phyloP scores from a whole-genome alignment of 2,113 vertebrate genomes.

The Lagopus muta region DNA sequence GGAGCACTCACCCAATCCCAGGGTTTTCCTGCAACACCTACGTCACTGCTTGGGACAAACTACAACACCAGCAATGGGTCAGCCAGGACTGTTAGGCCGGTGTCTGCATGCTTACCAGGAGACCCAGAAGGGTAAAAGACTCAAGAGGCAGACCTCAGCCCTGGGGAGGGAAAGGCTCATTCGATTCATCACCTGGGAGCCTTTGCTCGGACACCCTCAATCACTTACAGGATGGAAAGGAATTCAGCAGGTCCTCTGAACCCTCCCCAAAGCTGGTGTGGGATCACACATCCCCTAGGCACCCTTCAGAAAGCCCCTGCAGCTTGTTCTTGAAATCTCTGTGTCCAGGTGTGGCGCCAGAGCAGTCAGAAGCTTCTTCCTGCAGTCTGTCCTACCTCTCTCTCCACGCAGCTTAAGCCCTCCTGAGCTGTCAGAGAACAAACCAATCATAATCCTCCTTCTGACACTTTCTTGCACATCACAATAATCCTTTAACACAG shows the following conservation, averaged over 20 bases:
- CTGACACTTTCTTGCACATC: background rate
- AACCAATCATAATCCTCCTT: background rate
- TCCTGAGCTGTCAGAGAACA: background rate
- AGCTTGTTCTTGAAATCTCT: background rate
- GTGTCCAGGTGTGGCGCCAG: background rate
- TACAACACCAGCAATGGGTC: background rate
- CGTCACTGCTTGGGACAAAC: background rate
- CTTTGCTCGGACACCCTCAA: background rate
- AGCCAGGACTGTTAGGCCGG: background rate
- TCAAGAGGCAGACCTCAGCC: background rate
- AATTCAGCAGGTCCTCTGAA: background rate
- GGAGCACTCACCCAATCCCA: background rate
- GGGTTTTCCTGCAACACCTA: background rate
- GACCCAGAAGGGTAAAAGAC: background rate
- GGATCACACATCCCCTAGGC: background rate
- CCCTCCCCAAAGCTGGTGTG: background rate
- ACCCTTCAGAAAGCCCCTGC: background rate
- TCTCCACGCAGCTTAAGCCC: background rate
- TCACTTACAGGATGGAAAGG: background rate
- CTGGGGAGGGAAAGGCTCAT: background rate
- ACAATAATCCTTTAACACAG: background rate
- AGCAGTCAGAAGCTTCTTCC: background rate
- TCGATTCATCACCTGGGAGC: background rate
- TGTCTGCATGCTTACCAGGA: fast-evolving
- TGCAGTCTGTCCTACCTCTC: background rate